These are phyloP conservation scores for Bubalus kerabau DNA, from an alignment of 2,113 vertebrate species.

Conservation along the genomic window DNA sequence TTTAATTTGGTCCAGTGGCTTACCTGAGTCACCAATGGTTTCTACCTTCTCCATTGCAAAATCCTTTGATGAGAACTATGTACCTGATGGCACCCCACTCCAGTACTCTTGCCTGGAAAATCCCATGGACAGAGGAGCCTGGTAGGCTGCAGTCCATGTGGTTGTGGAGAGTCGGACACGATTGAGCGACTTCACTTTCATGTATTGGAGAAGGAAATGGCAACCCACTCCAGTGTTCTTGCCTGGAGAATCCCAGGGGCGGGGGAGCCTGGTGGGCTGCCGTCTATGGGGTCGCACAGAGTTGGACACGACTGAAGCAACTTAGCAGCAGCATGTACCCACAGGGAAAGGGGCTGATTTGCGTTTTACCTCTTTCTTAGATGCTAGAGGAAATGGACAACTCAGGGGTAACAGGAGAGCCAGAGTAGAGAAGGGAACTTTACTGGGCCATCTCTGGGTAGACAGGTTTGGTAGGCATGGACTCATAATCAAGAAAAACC, in stretches of 20 bases:
- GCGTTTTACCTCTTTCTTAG: neutral
- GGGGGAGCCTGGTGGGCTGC: too few relatives aligned
- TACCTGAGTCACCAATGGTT: neutral
- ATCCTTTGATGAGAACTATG: neutral
- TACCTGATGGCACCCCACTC: too few relatives aligned
- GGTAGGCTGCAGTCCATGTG: too few relatives aligned
- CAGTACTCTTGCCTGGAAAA: too few relatives aligned
- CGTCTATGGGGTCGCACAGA: too few relatives aligned
- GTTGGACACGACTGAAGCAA: too few relatives aligned
- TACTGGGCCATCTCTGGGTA: neutral
- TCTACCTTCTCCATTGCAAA: neutral
- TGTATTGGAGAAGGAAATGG: too few relatives aligned
- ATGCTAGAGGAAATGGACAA: neutral
- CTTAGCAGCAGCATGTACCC: neutral
- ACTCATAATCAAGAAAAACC: constrained; percentile 11
- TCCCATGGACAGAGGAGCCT: too few relatives aligned
- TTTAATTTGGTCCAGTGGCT: neutral
- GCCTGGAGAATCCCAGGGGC: too few relatives aligned
- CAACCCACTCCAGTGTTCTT: too few relatives aligned
- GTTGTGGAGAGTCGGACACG: too few relatives aligned
- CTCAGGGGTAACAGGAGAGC: neutral
- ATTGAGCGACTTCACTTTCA: too few relatives aligned
- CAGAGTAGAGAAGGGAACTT: neutral
- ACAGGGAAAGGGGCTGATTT: neutral
- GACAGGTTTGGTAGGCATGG: neutral